Conservation (phyloP, 2,888 invertebrate species). For the Sarcophaga variegata region DNA sequence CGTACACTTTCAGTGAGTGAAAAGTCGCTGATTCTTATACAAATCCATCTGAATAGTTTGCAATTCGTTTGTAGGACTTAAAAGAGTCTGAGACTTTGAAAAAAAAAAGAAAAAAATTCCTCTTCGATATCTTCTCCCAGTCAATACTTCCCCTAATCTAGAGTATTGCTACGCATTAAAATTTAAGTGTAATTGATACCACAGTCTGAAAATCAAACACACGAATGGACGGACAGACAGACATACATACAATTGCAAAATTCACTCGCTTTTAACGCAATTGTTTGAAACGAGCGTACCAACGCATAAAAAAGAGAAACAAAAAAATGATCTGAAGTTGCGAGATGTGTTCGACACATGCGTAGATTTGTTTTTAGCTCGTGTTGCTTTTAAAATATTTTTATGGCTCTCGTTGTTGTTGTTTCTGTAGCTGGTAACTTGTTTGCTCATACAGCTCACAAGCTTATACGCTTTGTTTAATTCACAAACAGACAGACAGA, state of each 20-base stretch:
- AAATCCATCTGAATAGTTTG: too few relatives aligned
- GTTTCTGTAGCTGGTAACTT: constrained; percentile 31
- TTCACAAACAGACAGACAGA: background rate
- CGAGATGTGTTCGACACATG: constrained; percentile 67
- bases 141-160: constrained; percentile 37
- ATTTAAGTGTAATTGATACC: constrained; percentile 53
- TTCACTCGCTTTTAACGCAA: constrained; percentile 44
- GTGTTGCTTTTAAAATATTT: constrained; percentile 53
- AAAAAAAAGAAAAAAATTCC: too few relatives aligned
- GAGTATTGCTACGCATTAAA: background rate
- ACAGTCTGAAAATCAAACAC: background rate
- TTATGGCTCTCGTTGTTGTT: background rate
- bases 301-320: too few relatives aligned
- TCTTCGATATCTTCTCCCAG: background rate
- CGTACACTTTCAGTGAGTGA: too few relatives aligned
- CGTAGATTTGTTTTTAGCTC: constrained; percentile 64
- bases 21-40: too few relatives aligned
- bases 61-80: too few relatives aligned
- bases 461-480: background rate
- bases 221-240: background rate
- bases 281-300: constrained; percentile 23
- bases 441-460: constrained; percentile 16
- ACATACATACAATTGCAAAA: background rate
- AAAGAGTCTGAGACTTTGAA: too few relatives aligned
- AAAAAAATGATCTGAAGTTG: constrained; percentile 39